Evolutionary conservation across 2,113 vertebrate genomes (phyloP).

Genomic region (Etheostoma cragini): DNA sequence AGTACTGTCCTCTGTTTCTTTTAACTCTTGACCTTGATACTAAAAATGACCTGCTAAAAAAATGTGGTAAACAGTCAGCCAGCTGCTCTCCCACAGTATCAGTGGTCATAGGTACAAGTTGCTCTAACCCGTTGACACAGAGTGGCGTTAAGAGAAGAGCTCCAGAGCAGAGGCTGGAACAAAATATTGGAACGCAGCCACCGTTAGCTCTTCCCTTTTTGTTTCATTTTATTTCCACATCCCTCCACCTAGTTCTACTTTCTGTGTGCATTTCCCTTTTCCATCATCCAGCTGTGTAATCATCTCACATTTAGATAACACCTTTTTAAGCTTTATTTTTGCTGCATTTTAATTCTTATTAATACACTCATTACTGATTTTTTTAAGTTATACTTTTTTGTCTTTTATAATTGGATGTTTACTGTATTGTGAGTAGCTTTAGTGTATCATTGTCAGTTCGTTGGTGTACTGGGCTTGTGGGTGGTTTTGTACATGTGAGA

Average conservation of each 20-base stretch:
- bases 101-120: conserved; percentile 10
- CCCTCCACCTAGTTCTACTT: conserved; percentile 34
- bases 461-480: conserved; percentile 63
- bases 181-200: conserved; percentile 31
- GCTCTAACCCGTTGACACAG: neutral
- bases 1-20: neutral
- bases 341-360: conserved; percentile 31
- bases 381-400: conserved; percentile 73
- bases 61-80: conserved; percentile 49
- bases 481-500: conserved; percentile 61
- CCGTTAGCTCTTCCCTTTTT: conserved; percentile 8
- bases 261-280: conserved; percentile 24
- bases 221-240: conserved; percentile 27
- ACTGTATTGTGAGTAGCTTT: conserved; percentile 52
- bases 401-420: conserved; percentile 54
- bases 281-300: conserved; percentile 21
- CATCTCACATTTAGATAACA: conserved; percentile 8
- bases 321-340: conserved; percentile 32
- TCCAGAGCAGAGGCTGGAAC: conserved; percentile 4
- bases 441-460: conserved; percentile 37
- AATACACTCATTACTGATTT: conserved; percentile 47
- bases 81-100: conserved; percentile 44
- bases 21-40: conserved; percentile 1
- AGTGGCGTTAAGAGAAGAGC: conserved; percentile 13
- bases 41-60: conserved; percentile 21